Percentiles rank a stretch among this genome's conserved stretches.
Conservation (phyloP, 2,888 invertebrate genomes). For the Sinhomidia bicolor region DNA sequence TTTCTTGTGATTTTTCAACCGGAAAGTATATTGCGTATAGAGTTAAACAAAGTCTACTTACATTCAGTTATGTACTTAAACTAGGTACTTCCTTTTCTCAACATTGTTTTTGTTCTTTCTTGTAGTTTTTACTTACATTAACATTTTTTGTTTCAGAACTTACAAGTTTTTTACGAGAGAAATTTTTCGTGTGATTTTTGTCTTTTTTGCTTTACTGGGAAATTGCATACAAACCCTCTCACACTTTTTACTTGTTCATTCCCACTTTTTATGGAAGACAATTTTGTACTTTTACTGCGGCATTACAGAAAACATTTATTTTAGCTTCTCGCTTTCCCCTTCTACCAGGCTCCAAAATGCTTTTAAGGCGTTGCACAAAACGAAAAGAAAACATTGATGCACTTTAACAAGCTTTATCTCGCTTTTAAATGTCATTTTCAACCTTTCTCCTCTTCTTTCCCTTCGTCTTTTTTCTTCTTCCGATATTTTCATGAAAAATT, state of each 20-base stretch:
- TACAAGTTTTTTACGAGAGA: background rate
- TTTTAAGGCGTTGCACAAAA: background rate
- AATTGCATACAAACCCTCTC: background rate
- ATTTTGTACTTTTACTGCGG: background rate
- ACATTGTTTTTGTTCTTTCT: too few species aligned
- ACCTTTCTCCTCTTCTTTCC: slow-evolving; percentile 33
- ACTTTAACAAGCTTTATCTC: slow-evolving; percentile 16
- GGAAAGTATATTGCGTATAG: too few species aligned
- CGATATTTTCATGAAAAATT: slow-evolving; percentile 61
- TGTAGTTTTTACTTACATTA: too few species aligned
- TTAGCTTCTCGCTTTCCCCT: slow-evolving; percentile 47
- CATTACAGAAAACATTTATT: background rate
- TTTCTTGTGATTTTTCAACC: background rate
- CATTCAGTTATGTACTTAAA: too few species aligned
- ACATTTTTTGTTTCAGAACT: too few species aligned
- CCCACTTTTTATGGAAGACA: background rate
- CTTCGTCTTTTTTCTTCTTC: slow-evolving; percentile 12
- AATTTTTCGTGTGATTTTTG: slow-evolving; percentile 3
- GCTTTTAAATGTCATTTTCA: background rate
- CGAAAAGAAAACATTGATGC: slow-evolving; percentile 23
- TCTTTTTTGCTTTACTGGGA: background rate
- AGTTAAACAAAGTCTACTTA: too few species aligned
- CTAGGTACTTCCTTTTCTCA: too few species aligned
- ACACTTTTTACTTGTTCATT: background rate
- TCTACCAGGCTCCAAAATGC: background rate